These are phyloP conservation scores for Merops nubicus DNA, from an alignment of 2,113 vertebrate species.

Conservation along the genomic window DNA sequence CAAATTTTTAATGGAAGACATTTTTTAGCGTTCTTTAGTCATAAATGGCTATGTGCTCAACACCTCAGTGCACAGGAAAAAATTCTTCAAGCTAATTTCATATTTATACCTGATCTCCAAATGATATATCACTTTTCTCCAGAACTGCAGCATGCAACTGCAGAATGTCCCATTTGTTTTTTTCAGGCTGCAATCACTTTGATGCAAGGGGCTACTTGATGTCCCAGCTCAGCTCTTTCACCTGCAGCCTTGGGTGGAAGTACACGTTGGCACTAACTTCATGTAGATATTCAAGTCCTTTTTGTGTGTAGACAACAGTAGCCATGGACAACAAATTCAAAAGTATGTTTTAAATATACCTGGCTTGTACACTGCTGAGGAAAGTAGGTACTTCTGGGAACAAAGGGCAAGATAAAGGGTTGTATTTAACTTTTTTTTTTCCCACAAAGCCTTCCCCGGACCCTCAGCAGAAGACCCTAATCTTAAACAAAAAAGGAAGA, in stretches of 20 bases:
- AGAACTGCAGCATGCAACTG: background rate
- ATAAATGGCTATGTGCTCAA: background rate
- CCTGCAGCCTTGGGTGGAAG: background rate
- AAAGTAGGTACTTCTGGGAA: background rate
- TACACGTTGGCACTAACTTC: background rate
- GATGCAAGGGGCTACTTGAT: fast-evolving
- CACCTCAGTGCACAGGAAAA: background rate
- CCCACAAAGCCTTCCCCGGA: background rate
- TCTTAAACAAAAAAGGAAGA: background rate
- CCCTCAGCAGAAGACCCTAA: background rate
- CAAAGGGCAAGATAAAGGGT: background rate
- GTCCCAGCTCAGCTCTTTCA: background rate
- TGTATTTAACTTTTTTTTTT: background rate
- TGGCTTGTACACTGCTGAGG: background rate
- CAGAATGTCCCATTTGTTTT: background rate
- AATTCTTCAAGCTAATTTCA: background rate
- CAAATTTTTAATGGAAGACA: background rate
- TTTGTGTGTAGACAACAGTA: background rate
- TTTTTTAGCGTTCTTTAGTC: background rate
- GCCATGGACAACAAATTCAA: background rate
- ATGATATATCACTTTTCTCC: background rate
- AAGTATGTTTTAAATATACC: background rate
- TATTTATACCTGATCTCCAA: background rate
- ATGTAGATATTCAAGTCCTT: background rate
- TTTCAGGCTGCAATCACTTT: background rate